Base-by-base conservation (phyloP, 2,113 vertebrate genomes). In the Carollia perspicillata region DNA sequence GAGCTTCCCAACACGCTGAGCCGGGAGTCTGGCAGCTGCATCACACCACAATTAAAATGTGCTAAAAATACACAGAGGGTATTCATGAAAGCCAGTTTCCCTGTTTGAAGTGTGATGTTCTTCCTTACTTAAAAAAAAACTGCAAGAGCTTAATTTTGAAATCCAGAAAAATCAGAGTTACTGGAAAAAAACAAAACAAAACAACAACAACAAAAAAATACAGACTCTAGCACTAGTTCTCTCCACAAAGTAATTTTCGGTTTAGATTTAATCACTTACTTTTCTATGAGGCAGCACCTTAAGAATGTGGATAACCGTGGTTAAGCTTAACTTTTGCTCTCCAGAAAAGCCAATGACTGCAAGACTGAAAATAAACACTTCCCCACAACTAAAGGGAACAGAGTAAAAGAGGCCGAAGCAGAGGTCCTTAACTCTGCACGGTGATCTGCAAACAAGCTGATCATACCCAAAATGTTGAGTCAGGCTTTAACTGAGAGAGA, bases 21-120 rank as follows among this genome's bases (percentile, higher is more conserved):
- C 79, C 28, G 69, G 13, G 20, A 95, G 87, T 44, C 89, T 96
- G 84, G 92, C 69, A 97, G 83, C 55, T 77, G 89, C 63, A 40
- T 40, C 81, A n/a, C 49, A 84, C 30, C 22, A 95, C 89, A 95
- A 81, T 94, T 93, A 95, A 96, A 83, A 53, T 0, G n/a, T 68
- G 65, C 69, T 91, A 78, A 90, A 93, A 94, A 88, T 58, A 85
- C 44, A 84, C 35, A 63, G 23, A 72, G n/a, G 83, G 84, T 28
- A 83, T 40, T 60, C 95, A 72, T n/a, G 66, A 94, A 17, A 68
- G 4, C 2, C 42, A 13, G 89, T 53, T 42, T 55, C 68, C 30
- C 66, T 37, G 55, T 83, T 35, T 71, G 51, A 69, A 91, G 40
- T 44, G 8, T 10, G 68, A 16, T 72, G 2, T 4, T 33, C 8